Evolutionary conservation across 2,113 vertebrate genomes (phyloP), one percentile per base, ranked within the genome.

Genomic region (Tautogolabrus adspersus): DNA sequence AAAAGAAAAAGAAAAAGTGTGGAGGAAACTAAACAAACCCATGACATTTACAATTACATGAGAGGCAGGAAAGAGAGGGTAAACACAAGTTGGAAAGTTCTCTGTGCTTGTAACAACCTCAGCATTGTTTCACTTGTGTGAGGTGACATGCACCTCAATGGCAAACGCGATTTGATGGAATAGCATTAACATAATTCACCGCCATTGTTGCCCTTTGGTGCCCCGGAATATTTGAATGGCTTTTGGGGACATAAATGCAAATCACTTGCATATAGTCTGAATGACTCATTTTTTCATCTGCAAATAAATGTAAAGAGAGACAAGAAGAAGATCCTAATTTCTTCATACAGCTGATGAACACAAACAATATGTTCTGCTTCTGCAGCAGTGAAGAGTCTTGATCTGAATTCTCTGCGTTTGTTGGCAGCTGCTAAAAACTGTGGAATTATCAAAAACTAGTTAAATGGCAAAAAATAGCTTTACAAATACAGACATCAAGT

Each of bases 31-130:
- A 47, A 64, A 75, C 3, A 75, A 58, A 34, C 8, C 4, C 8
- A 12, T 77, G 80, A 63, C 68, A 82, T 88, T 77, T 65, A 67
- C 44, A 30, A 66, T 74, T 55, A 12, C 15, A 11, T 0, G n/a
- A 52, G 49, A 26, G 2, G 42, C 1, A 0, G 15, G 19, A 68
- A 44, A 18, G 16, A 8, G 3, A 64, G 18, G 15, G 47, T 49
- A 49, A 47, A 71, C 13, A 22, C 21, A 7, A 40, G 51, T 21
- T 52, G 2, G 3, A 8, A 52, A 52, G 19, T 19, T 52, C 49
- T 10, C 19, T 3, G n/a, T 52, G 19, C 18, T 49, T 49, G 44
- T 18, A 49, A 49, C 1, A 46, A 15, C 44, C 11, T 8, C 18
- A 7, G 3, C 15, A 19, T 49, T 49, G 47, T 49, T 49, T 49